These are phyloP conservation scores for Epirrhoe alternata DNA, from an alignment of 2,888 invertebrate species.

Conservation along the genomic window DNA sequence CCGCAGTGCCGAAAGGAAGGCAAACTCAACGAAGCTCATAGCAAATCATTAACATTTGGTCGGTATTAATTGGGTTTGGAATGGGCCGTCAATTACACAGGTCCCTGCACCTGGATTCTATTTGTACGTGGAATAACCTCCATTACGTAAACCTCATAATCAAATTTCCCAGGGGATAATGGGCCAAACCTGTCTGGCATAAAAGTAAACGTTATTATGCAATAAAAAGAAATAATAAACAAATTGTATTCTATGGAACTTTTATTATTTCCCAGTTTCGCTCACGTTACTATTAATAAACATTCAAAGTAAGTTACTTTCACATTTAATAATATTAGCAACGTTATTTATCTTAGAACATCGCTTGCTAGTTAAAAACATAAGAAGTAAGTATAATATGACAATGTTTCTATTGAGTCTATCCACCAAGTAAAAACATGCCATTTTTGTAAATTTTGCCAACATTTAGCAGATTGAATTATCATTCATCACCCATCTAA, in stretches of 20 bases:
- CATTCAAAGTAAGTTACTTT: too few species aligned
- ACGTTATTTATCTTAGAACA: too few species aligned
- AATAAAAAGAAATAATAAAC: slow-evolving; percentile 17
- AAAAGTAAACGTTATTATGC: slow-evolving; percentile 26
- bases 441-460: too few species aligned
- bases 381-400: too few species aligned
- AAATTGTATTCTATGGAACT: background rate
- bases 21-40: background rate
- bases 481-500: too few species aligned
- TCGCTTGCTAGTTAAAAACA: too few species aligned
- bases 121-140: slow-evolving; percentile 20
- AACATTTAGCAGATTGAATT: too few species aligned
- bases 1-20: background rate
- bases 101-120: slow-evolving; percentile 13
- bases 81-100: slow-evolving; percentile 19
- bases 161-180: slow-evolving; percentile 28
- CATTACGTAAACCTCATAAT: slow-evolving; percentile 24
- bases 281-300: too few species aligned
- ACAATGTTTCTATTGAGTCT: too few species aligned
- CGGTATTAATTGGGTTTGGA: slow-evolving; percentile 10
- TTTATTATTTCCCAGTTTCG: background rate
- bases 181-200: slow-evolving; percentile 18
- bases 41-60: slow-evolving; percentile 4
- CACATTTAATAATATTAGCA: too few species aligned
- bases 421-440: too few species aligned